These are phyloP conservation scores for Caenorhabditis sp. DNA, from an alignment of 2,888 invertebrate genomes.

Conservation along the genomic window DNA sequence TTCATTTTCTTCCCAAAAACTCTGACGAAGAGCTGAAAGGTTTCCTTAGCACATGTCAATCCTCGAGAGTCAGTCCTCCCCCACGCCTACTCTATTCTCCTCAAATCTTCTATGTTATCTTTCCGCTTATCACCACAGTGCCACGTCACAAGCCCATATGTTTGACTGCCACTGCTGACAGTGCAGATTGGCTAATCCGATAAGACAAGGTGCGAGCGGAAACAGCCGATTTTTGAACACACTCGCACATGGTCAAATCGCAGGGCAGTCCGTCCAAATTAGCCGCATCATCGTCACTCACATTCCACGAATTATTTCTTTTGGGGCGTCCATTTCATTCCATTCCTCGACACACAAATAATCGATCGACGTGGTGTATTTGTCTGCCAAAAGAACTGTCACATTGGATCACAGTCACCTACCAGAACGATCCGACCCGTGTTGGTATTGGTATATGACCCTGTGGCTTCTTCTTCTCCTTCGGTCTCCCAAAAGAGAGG, in stretches of 20 bases:
- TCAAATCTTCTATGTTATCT: constrained; percentile 22
- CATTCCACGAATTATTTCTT: constrained; percentile 62
- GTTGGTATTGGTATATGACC: not conserved
- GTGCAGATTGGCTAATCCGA: constrained; percentile 41
- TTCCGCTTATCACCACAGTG: constrained; percentile 18
- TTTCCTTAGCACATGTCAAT: not conserved
- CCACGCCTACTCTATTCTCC: constrained; percentile 3
- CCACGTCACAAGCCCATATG: constrained; percentile 32
- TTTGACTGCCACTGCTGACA: constrained; percentile 3
- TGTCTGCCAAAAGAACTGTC: constrained; percentile 48
- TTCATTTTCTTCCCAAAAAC: constrained; percentile 7
- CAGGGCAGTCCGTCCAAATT: constrained; percentile 49
- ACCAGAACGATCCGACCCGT: not conserved
- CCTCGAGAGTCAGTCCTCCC: not conserved
- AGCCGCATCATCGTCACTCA: constrained; percentile 58
- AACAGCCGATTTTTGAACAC: constrained; percentile 56
- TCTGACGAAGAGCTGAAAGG: constrained; percentile 21
- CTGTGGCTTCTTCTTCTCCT: not conserved
- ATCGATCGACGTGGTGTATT: constrained; percentile 33
- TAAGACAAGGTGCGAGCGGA: constrained; percentile 59
- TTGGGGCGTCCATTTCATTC: constrained; percentile 26
- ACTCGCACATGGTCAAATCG: constrained; percentile 49
- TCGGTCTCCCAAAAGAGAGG: not conserved
- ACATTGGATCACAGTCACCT: constrained; percentile 44
- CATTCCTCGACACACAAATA: constrained; percentile 3